Conservation (phyloP, 2,888 invertebrate genomes). For the Panopea generosa region DNA sequence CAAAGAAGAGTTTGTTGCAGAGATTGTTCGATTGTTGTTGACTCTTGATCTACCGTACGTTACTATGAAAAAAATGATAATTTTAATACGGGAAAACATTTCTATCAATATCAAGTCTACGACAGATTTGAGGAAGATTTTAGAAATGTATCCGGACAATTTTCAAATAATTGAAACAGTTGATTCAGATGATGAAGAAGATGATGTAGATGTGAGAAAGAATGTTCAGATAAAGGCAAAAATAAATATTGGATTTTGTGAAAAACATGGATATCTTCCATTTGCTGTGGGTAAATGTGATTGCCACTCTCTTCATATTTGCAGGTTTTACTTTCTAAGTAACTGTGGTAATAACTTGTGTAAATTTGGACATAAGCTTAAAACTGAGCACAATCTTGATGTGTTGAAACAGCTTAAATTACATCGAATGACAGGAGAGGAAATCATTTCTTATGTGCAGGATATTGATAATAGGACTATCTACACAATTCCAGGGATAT, state of each 20-base stretch:
- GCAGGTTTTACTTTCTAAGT: constrained; percentile 55
- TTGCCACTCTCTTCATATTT: constrained; percentile 52
- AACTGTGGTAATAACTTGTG: constrained; percentile 37
- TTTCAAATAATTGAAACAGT: constrained; percentile 41
- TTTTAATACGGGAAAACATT: constrained; percentile 51
- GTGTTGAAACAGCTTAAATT: constrained; percentile 44
- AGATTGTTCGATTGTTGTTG: constrained; percentile 48
- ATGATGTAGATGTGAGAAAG: constrained; percentile 32
- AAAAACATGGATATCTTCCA: constrained; percentile 55
- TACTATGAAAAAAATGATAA: constrained; percentile 51
- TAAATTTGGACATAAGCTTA: constrained; percentile 59
- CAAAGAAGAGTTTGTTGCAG: constrained; percentile 58
- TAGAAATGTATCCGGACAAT: constrained; percentile 49
- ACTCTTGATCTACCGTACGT: constrained; percentile 56
- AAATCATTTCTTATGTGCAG: constrained; percentile 38
- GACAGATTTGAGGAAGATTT: constrained; percentile 52
- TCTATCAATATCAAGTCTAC: constrained; percentile 36
- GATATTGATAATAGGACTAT: constrained; percentile 43
- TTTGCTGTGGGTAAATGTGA: constrained; percentile 49
- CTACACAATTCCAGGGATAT: constrained; percentile 52
- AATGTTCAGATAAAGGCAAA: constrained; percentile 47
- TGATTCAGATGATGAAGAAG: constrained; percentile 54
- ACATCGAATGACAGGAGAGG: constrained; percentile 49
- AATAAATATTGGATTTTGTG: constrained; percentile 50
- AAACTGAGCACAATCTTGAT: constrained; percentile 51